Conservation (phyloP, 2,888 invertebrate species). For the Idaea biselata region DNA sequence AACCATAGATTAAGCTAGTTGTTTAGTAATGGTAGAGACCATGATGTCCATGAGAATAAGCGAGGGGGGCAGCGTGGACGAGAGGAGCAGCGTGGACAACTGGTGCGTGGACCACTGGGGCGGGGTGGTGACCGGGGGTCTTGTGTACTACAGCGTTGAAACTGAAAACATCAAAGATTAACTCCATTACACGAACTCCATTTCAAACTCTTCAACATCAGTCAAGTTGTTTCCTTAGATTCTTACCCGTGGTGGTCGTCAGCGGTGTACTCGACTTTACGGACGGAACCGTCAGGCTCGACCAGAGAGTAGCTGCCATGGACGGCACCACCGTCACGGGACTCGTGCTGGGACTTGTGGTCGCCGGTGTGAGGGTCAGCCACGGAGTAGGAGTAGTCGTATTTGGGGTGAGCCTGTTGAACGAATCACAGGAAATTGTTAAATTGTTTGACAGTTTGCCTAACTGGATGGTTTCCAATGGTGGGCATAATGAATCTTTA, state of each 20-base stretch:
- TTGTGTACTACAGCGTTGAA: conserved; percentile 80
- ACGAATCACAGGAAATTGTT: conserved; percentile 10
- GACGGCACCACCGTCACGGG: conserved; percentile 83
- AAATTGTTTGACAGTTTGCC: neutral
- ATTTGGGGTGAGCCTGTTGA: conserved; percentile 80
- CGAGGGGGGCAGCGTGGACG: conserved; percentile 54
- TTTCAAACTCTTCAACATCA: neutral
- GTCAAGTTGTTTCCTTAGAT: neutral
- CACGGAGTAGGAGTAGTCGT: conserved; percentile 82
- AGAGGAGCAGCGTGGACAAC: conserved; percentile 53
- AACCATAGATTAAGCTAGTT: conserved; percentile 52
- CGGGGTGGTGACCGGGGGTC: conserved; percentile 73
- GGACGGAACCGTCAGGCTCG: conserved; percentile 82
- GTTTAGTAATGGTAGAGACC: conserved; percentile 66
- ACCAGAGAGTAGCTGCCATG: conserved; percentile 84
- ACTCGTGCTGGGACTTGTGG: conserved; percentile 82
- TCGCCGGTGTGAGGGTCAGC: conserved; percentile 83
- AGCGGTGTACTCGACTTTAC: conserved; percentile 83
- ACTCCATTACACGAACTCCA: neutral
- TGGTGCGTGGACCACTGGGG: conserved; percentile 40
- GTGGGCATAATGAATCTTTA: conserved; percentile 14
- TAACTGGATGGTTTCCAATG: neutral
- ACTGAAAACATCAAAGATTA: conserved; percentile 44
- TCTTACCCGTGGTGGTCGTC: conserved; percentile 81
- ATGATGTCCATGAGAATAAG: conserved; percentile 68